These are phyloP conservation scores for Saturnia japonica DNA, from an alignment of 2,888 invertebrate species.

Conservation along the genomic window DNA sequence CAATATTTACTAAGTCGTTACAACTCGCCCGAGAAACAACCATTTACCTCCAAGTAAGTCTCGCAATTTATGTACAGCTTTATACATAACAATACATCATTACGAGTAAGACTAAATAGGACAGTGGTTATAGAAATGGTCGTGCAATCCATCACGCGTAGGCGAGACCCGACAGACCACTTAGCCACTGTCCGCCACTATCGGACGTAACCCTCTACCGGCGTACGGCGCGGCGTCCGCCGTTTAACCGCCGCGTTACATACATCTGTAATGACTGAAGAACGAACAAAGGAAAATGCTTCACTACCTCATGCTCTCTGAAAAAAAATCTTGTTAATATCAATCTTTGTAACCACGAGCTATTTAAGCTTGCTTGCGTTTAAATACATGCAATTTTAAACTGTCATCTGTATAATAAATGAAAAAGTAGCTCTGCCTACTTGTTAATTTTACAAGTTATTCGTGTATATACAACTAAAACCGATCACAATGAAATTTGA, in stretches of 20 bases:
- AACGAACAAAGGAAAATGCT: constrained; percentile 46
- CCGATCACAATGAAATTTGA: too few species aligned
- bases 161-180: constrained; percentile 69
- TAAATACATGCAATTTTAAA: neutral
- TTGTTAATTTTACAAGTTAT: too few species aligned
- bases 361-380: neutral
- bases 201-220: constrained; percentile 52
- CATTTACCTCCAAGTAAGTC: constrained; percentile 2
- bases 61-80: neutral
- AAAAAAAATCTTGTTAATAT: constrained; percentile 9
- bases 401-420: neutral
- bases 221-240: constrained; percentile 51
- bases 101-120: constrained; percentile 51
- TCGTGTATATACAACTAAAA: too few species aligned
- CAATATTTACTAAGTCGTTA: neutral
- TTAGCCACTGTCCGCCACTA: constrained; percentile 66
- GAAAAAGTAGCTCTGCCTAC: too few species aligned
- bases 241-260: constrained; percentile 29
- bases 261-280: constrained; percentile 41
- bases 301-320: constrained; percentile 32
- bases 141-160: constrained; percentile 69
- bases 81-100: constrained; percentile 20
- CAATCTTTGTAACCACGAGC: neutral
- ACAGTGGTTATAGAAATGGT: constrained; percentile 52
- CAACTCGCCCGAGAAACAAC: neutral